Percentiles rank a stretch among this genome's conserved stretches.
These are phyloP conservation scores for Nothoprocta pentlandii DNA, from an alignment of 2,113 vertebrate species.

Conservation along the genomic window DNA sequence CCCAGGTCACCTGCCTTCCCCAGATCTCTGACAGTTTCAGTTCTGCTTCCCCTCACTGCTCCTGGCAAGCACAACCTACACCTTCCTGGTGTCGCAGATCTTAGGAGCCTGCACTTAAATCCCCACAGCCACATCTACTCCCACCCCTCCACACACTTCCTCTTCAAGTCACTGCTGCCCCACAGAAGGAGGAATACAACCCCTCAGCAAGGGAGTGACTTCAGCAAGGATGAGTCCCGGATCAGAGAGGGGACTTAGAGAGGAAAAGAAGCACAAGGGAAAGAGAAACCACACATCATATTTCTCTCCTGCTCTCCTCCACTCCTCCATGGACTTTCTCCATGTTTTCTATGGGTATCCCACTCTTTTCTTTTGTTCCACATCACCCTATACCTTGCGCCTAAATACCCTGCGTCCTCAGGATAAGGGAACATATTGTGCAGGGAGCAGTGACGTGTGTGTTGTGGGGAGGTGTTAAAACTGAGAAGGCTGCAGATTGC, in stretches of 20 bases:
- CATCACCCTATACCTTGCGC: neutral
- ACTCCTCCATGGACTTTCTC: neutral
- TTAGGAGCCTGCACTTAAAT: neutral
- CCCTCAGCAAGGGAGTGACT: neutral
- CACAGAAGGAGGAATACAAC: neutral
- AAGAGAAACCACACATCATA: neutral
- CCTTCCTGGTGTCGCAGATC: neutral
- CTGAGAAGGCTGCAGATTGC: neutral
- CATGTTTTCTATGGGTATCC: neutral
- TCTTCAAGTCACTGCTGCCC: neutral
- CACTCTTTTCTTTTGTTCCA: neutral
- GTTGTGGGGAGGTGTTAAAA: neutral
- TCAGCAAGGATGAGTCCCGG: fast-evolving
- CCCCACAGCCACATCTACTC: neutral
- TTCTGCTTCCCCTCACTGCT: neutral
- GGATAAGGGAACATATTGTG: neutral
- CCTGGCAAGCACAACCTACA: neutral
- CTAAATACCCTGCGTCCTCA: neutral
- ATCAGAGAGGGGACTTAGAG: neutral
- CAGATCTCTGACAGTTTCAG: neutral
- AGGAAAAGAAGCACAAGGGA: neutral
- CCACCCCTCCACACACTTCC: neutral
- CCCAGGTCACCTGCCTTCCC: neutral
- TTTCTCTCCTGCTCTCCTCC: neutral
- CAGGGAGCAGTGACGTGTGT: neutral